Evolutionary conservation across 2,113 vertebrate genomes (phyloP), one percentile per base, ranked within the genome.

Genomic region (Rutilus rutilus): DNA sequence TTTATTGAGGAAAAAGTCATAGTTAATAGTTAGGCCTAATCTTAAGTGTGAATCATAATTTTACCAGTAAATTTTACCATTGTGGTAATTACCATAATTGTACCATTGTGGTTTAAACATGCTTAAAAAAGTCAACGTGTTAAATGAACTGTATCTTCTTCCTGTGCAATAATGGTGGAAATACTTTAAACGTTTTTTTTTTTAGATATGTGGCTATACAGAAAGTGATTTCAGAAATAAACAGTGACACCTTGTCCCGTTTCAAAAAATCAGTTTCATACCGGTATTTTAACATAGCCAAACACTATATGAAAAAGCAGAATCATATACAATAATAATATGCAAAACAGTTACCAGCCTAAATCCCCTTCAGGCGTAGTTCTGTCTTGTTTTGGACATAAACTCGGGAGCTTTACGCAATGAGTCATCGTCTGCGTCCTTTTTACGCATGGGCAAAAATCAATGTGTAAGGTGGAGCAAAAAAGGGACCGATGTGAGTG

Each of bases 391-490:
- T 52, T 65, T 76, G 59, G 64, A 82, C 11, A 78, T 33, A 80
- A 85, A 87, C 73, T 84, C 90, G 90, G 89, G 90, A 93, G 93
- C 90, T 94, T 94, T 92, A 73, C 87, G 80, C 81, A 92, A 93
- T 94, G 95, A 94, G 90, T 95, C 94, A 94, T 93, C 91, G 86
- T 80, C 85, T 84, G 89, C 89, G 65, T 89, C 75, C 69, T 92
- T 91, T 87, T 93, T 95, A 94, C 95, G 94, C 92, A 94, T 89
- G 91, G 91, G 88, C 75, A 83, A 87, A 89, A 90, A 90, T 89
- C 80, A 91, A 91, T 91, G 89, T 81, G 87, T 89, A 90, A 94
- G 94, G 94, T 94, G 93, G 93, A 90, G 94, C 95, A 64, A 93
- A 60, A 47, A 73, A 85, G 86, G 87, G 36, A 86, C 17, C 9